phyloP scores from a whole-genome alignment of 2,888 invertebrate species.

The Eilema griseolum region DNA sequence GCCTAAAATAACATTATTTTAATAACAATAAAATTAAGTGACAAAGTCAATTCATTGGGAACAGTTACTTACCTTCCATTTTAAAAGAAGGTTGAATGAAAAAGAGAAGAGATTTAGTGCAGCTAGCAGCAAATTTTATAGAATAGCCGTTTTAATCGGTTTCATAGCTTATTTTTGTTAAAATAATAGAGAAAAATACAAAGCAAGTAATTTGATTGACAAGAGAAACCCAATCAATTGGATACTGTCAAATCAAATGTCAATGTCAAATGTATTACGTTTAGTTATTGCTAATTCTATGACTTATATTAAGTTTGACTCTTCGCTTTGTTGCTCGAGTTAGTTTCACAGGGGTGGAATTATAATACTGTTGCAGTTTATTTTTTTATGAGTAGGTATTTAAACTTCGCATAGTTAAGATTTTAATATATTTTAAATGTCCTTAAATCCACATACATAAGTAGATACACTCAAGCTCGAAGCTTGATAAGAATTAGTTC shows the following conservation, averaged over 20 bases:
- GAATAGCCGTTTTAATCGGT: conserved; percentile 18
- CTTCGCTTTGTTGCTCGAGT: not conserved
- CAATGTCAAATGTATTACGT: conserved; percentile 34
- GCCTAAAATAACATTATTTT: conserved; percentile 58
- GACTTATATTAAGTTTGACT: not conserved
- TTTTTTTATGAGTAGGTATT: no score
- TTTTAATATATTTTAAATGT: no score
- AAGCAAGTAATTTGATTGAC: conserved; percentile 40
- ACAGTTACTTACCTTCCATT: conserved; percentile 63
- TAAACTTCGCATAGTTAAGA: no score
- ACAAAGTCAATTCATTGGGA: conserved; percentile 23
- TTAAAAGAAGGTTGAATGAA: conserved; percentile 29
- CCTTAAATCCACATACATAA: no score
- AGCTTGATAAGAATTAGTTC: no score
- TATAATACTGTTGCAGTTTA: no score
- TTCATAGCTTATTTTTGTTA: conserved; percentile 39
- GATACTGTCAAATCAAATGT: conserved; percentile 32
- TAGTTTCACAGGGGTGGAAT: no score
- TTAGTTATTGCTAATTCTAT: conserved; percentile 15
- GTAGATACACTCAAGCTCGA: no score
- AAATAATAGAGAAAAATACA: conserved; percentile 44
- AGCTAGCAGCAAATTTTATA: conserved; percentile 27
- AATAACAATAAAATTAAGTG: conserved; percentile 26
- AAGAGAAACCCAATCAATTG: conserved; percentile 46
- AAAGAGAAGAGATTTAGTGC: conserved; percentile 20